Percentiles rank a stretch among this genome's conserved stretches.
Conservation (phyloP, 2,113 vertebrate species). For the Shinisaurus crocodilurus region DNA sequence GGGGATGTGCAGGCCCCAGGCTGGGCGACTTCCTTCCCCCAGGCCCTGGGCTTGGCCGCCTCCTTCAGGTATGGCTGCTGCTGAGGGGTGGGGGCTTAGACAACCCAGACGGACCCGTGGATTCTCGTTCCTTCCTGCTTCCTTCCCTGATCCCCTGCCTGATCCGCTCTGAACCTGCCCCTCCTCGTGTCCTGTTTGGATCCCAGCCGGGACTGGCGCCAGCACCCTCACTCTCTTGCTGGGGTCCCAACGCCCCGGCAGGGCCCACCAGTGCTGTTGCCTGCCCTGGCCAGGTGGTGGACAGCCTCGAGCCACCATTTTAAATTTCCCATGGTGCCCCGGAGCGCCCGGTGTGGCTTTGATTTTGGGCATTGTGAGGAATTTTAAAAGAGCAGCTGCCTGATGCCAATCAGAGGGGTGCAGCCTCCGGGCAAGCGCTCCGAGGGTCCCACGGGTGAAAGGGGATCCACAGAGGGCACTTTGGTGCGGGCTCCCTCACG, state of each 20-base stretch:
- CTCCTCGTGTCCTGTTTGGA: not conserved
- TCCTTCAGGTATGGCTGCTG: conserved; percentile 51
- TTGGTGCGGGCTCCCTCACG: not conserved
- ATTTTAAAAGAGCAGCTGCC: not conserved
- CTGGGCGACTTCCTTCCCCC: conserved; percentile 63
- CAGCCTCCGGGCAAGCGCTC: not conserved
- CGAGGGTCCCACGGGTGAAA: not conserved
- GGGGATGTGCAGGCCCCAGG: conserved; percentile 63
- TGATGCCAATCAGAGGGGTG: not conserved
- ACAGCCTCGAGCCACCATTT: not conserved
- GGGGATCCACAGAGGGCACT: too few species aligned
- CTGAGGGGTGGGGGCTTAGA: not conserved
- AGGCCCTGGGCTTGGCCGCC: conserved; percentile 50
- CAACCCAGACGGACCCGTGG: not conserved
- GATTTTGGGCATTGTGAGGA: not conserved
- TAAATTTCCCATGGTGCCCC: not conserved
- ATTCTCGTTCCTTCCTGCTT: not conserved
- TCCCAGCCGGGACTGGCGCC: not conserved
- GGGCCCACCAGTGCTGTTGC: not conserved
- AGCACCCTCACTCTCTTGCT: too few species aligned
- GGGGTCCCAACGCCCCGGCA: too few species aligned
- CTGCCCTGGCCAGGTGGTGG: not conserved
- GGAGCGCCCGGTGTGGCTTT: not conserved
- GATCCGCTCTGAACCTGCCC: not conserved
- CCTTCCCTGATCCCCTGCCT: too few species aligned